Percentiles rank a stretch among this genome's conserved stretches.
Evolutionary conservation across 2,797 vertebrate species (phyloP).

Genomic region (Hapalemur alaotrensis): DNA sequence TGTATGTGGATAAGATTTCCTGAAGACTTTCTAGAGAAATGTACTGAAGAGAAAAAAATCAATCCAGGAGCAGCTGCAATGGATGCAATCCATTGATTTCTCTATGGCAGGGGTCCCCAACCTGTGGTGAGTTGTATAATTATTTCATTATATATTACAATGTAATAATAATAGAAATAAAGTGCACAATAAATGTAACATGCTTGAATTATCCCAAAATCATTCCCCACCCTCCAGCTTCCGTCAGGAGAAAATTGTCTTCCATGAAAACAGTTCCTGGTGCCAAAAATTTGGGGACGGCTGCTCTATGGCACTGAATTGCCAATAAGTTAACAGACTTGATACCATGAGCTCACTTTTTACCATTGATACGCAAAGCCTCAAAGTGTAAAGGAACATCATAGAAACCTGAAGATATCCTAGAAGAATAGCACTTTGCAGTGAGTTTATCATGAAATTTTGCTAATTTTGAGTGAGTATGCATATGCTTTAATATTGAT

Average conservation of each 20-base stretch:
- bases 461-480: slow-evolving; percentile 42
- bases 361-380: slow-evolving; percentile 63
- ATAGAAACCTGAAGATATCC: slow-evolving; percentile 65
- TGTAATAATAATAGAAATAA: too few relatives aligned
- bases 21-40: not conserved
- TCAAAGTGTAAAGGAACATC: slow-evolving; percentile 73
- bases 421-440: slow-evolving; percentile 69
- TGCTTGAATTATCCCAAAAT: too few relatives aligned
- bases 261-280: too few relatives aligned
- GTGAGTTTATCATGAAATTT: slow-evolving; percentile 61
- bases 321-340: slow-evolving; percentile 66
- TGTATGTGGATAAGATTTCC: slow-evolving; percentile 10
- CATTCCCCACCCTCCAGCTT: too few relatives aligned
- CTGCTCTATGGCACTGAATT: slow-evolving; percentile 47
- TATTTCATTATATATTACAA: too few relatives aligned
- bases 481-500: not conserved
- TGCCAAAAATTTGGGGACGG: too few relatives aligned
- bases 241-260: too few relatives aligned
- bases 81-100: slow-evolving; percentile 55
- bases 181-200: too few relatives aligned
- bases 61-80: slow-evolving; percentile 20
- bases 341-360: slow-evolving; percentile 68
- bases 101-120: not conserved
- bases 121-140: too few relatives aligned
- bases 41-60: slow-evolving; percentile 45